Evolutionary conservation across 1,140 invertebrate species (phyloP), one percentile per base, ranked within the genome.

Genomic region (Pseudoatta argentina): DNA sequence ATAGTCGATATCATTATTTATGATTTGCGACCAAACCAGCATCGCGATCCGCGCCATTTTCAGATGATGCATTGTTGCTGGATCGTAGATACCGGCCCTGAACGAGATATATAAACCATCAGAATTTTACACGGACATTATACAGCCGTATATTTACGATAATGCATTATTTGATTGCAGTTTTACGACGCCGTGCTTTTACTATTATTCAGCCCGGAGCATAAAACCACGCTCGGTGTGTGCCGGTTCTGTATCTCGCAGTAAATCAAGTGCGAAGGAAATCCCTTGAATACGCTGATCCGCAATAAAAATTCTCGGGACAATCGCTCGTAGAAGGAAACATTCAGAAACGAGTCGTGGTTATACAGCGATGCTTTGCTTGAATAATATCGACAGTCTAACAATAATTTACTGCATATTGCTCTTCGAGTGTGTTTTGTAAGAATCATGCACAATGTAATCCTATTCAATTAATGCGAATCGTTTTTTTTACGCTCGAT

Each of bases 111-210:
- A 89, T 87, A 87, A 85, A 83, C 85, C 67, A 85, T 88, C 63
- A 89, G 88, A 86, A 91, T 86, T 91, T 93, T 88, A 87, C 75
- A 78, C 66, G 77, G 16, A 21, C 63, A 30, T 82, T 67, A 86
- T 69, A 87, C 59, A 73, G 76, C 76, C 57, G 87, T 91, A 88
- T 90, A 87, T 92, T 93, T 91, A 90, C 91, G 92, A 91, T 92
- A 93, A 93, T 91, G 91, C 87, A 91, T 93, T 89, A 91, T 91
- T 88, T 87, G 91, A 93, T 92, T 89, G 89, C 79, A 86, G 81
- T 92, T 93, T 93, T 93, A 93, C 86, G 92, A 90, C 64, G 78
- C 59, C 64, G 69, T 44, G 78, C 86, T 92, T 92, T 92, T 92
- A 89, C 86, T 91, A 91, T 92, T 92, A 93, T 93, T 89, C 89